Evolutionary conservation across 2,113 vertebrate genomes (phyloP), one percentile per base, ranked within the genome.

Genomic region (Diglossa brunneiventris): DNA sequence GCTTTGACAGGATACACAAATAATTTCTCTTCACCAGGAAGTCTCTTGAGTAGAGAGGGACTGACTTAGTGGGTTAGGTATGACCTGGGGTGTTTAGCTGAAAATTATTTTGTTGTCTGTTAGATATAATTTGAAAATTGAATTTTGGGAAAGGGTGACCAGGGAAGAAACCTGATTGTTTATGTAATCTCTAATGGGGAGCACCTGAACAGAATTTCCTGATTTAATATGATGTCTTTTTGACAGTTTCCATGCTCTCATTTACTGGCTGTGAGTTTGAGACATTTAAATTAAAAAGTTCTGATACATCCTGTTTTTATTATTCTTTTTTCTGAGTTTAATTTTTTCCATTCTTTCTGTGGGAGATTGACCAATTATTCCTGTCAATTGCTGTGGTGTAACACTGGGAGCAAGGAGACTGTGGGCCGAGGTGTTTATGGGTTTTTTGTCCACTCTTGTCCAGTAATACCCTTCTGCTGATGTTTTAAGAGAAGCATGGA

Each of bases 81-180:
- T n/a, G 58, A 35, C 35, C 37, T 33, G 23, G 5, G 7, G 8
- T 53, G 30, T 77, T 69, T 31, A 58, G 23, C 33, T 83, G 35
- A 41, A 68, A 58, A 55, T 41, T 0, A 24, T 55, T 89, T 88
- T 2, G 15, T 75, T 90, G 17, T 11, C 19, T 50, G 3, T 33
- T 49, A 26, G 11, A 30, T 42, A 68, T 16, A 8, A 55, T 28
- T 46, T 63, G 8, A 61, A 70, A 68, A 37, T 5, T 35, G 10
- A 21, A 12, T 8, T 0, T 42, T 12, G 2, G 15, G 39, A 11
- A 31, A 50, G 15, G 24, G 19, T 7, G 8, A 33, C 21, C 6
- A 20, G 47, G 15, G 22, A 56, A 33, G 49, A 50, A 63, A 56
- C 27, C 2, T 6, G 26, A 27, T 52, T 69, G 42, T 58, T 81